Percentiles rank a stretch among this genome's conserved stretches.
phyloP scores from a whole-genome alignment of 2,113 vertebrate genomes.

The Chiloscyllium plagiosum region DNA sequence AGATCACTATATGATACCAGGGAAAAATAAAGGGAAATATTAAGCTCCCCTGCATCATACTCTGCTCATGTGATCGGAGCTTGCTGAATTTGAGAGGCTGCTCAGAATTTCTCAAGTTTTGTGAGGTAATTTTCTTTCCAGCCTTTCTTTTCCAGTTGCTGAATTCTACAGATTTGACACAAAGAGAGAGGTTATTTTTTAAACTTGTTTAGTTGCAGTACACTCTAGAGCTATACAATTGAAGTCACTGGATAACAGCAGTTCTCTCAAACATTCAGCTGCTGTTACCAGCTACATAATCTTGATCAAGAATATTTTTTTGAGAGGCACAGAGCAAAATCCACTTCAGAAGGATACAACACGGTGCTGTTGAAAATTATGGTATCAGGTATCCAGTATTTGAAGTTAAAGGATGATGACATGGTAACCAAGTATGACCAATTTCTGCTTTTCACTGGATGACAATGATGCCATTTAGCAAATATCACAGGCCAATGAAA shows the following conservation, averaged over 20 bases:
- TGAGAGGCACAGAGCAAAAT: not conserved
- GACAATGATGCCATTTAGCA: not conserved
- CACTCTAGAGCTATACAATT: not conserved
- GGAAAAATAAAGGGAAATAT: conserved; percentile 62
- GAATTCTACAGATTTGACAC: not conserved
- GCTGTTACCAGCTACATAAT: not conserved
- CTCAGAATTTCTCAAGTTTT: not conserved
- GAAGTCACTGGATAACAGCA: not conserved
- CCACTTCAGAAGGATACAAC: not conserved
- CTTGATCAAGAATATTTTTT: not conserved
- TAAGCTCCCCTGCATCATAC: conserved; percentile 44
- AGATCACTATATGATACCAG: conserved; percentile 56
- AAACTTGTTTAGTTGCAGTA: not conserved
- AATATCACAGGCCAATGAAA: not conserved
- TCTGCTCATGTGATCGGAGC: not conserved
- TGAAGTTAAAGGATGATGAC: not conserved
- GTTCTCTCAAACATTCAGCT: not conserved
- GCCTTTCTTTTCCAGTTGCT: not conserved
- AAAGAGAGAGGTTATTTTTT: not conserved
- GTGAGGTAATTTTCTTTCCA: not conserved
- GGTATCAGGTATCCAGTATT: not conserved
- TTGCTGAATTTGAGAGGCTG: not conserved
- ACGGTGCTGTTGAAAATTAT: not conserved
- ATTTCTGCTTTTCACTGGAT: not conserved
- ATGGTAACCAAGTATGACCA: not conserved